Evolutionary conservation across 1,140 invertebrate species (phyloP).

Genomic region (Drosophila lini): DNA sequence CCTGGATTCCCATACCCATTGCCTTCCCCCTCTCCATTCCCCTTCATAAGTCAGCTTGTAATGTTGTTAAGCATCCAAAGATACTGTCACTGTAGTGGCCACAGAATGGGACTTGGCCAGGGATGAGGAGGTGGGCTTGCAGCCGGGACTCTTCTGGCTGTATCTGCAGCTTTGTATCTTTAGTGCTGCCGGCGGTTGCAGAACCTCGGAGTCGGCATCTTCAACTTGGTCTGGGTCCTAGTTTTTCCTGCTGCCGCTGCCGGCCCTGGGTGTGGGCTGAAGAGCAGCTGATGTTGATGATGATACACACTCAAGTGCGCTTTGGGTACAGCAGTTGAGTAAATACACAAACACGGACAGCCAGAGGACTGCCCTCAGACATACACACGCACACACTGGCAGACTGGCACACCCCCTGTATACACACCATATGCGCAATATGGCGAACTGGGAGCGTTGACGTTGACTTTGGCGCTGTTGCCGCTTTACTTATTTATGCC

Average conservation of each 20-base stretch:
- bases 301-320: conserved; percentile 82
- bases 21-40: background rate
- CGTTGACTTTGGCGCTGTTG: conserved; percentile 38
- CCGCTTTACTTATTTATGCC: conserved; percentile 80
- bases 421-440: conserved; percentile 68
- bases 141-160: conserved; percentile 33
- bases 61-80: conserved; percentile 82
- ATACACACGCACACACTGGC: background rate
- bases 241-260: background rate
- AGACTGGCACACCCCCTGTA: conserved; percentile 6
- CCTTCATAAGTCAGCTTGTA: conserved; percentile 80
- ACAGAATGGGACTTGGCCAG: conserved; percentile 31
- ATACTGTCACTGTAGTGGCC: conserved; percentile 81
- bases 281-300: conserved; percentile 83
- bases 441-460: conserved; percentile 52
- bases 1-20: background rate
- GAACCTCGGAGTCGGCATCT: conserved; percentile 49
- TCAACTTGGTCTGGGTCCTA: conserved; percentile 40
- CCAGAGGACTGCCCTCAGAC: conserved; percentile 14
- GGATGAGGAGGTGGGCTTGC: background rate
- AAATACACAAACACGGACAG: conserved; percentile 59
- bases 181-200: conserved; percentile 53
- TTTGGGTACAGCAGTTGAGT: conserved; percentile 79
- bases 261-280: conserved; percentile 22
- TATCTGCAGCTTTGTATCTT: conserved; percentile 76